These are phyloP conservation scores for Zoanthus sansibaricus DNA, from an alignment of 92 coral and sea anemone genomes.

Conservation along the genomic window DNA sequence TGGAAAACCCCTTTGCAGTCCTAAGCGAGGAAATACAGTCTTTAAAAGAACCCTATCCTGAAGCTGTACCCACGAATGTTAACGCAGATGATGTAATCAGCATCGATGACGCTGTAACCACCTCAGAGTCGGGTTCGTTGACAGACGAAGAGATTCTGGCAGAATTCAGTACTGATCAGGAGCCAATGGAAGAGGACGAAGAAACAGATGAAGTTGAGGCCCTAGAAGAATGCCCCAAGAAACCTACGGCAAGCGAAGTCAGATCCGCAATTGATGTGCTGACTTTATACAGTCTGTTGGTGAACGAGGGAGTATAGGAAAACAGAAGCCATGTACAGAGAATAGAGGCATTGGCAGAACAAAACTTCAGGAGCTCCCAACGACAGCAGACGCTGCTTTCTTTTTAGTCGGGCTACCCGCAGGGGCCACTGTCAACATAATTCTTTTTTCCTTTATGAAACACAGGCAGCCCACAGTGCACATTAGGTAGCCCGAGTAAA, in stretches of 20 bases:
- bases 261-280: conserved; percentile 51
- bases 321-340: conserved; percentile 65
- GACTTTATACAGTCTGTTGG: conserved; percentile 68
- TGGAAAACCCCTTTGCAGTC: conserved; percentile 60
- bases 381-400: conserved; percentile 69
- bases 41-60: conserved; percentile 71
- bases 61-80: conserved; percentile 59
- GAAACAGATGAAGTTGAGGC: conserved; percentile 56
- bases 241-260: conserved; percentile 66
- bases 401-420: no score
- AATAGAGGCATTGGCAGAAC: conserved; percentile 60
- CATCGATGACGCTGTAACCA: conserved; percentile 43
- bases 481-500: no score
- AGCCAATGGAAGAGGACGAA: conserved; percentile 55
- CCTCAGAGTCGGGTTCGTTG: conserved; percentile 56
- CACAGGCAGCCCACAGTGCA: no score
- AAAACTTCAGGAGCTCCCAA: conserved; percentile 63
- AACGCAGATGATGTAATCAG: conserved; percentile 64
- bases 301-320: conserved; percentile 62
- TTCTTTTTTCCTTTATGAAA: no score
- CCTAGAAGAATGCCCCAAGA: conserved; percentile 63
- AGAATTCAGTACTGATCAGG: conserved; percentile 58
- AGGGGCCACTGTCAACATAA: no score
- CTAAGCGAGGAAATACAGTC: conserved; percentile 70
- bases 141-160: conserved; percentile 51